Evolutionary conservation across 2,113 vertebrate genomes (phyloP), one percentile per base, ranked within the genome.

Genomic region (Morone chrysops): DNA sequence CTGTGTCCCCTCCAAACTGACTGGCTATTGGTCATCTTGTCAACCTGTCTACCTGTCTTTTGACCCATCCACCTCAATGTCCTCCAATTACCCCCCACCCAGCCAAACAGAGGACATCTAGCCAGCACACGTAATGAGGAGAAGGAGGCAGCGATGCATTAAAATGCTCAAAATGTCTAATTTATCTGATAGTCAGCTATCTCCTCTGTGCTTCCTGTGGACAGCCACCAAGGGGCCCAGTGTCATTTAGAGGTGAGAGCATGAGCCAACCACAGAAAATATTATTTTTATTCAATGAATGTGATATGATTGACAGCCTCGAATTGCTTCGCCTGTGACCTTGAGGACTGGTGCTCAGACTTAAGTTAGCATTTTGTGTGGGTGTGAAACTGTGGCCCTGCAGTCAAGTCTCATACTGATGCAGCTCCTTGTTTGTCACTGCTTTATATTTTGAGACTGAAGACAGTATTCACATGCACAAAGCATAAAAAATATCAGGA

Each of bases 191-290:
- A 76, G 78, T 74, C 78, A 72, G 68, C 71, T 59, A 43, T 84
- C 78, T 70, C 48, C 62, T 53, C 54, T 40, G 36, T 47, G 70
- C 60, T 74, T 78, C 78, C 56, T 51, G 51, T 80, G 75, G 73
- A 82, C 75, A 77, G 61, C 83, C 78, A 80, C 82, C 82, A 41
- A 72, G 69, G 82, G 76, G 83, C 66, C 78, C 73, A 25, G 75
- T 87, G 91, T 89, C 91, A 84, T 92, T 91, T 90, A 82, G 90
- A 93, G 89, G 89, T 89, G 82, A 92, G 75, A 82, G 81, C 68
- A 69, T 60, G 83, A 90, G 88, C 76, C 73, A 80, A 79, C 61
- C 79, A 54, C 71, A 61, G 74, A 91, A 90, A 93, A 87, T 89
- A 83, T 87, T 80, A 90, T 87, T 90, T 87, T 87, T 88, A 85